Evolutionary conservation across 2,113 vertebrate species (phyloP).

Genomic region (Ophiodon elongatus): DNA sequence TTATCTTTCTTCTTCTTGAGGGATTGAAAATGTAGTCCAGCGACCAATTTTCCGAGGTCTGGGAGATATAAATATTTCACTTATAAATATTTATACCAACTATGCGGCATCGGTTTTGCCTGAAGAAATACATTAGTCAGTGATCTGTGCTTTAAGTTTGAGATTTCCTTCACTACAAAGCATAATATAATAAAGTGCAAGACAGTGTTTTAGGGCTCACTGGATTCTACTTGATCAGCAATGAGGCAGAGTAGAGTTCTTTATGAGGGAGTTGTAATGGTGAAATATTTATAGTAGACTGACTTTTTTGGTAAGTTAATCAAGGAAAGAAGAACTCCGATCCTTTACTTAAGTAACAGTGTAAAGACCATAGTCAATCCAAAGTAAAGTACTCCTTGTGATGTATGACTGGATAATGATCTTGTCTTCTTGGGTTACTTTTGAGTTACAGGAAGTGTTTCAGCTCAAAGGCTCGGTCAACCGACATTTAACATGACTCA

Average conservation of each 20-base stretch:
- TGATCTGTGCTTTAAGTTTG: constrained; percentile 59
- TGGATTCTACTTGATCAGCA: constrained; percentile 35
- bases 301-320: constrained; percentile 1
- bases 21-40: constrained; percentile 56
- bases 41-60: constrained; percentile 52
- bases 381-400: not conserved
- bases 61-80: constrained; percentile 70
- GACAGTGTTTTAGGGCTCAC: constrained; percentile 6
- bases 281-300: constrained; percentile 18
- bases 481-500: not conserved
- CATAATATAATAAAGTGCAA: constrained; percentile 27
- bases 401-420: not conserved
- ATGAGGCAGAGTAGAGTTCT: constrained; percentile 1
- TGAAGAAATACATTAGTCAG: constrained; percentile 68
- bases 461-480: not conserved
- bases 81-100: constrained; percentile 73
- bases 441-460: not conserved
- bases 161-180: constrained; percentile 33
- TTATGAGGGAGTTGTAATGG: not conserved
- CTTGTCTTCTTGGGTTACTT: not conserved
- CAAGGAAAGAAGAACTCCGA: not conserved
- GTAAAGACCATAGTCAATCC: not conserved
- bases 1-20: constrained; percentile 24
- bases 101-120: constrained; percentile 60
- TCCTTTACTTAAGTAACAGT: not conserved